A percentile compares a stretch with the other conserved stretches of the same genome.
phyloP scores from a whole-genome alignment of 2,797 vertebrate species.

The Anolis apletophallus region DNA sequence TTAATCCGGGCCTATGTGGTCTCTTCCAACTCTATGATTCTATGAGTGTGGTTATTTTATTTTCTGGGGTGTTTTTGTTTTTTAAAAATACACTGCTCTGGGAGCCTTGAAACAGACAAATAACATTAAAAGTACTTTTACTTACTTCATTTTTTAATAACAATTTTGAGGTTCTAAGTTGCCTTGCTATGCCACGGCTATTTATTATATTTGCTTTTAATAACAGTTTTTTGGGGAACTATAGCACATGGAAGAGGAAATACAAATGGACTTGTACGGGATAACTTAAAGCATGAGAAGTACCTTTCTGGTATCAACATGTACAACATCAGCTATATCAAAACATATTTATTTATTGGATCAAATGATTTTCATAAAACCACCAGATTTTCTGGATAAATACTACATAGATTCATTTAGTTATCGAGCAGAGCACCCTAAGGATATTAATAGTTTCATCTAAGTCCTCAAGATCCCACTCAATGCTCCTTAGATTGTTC shows the following conservation, averaged over 20 bases:
- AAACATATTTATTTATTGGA: not conserved
- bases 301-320: not conserved
- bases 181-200: slow-evolving; percentile 4
- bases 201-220: not conserved
- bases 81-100: not conserved
- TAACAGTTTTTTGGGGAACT: not conserved
- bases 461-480: slow-evolving; percentile 98
- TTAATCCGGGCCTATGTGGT: no score
- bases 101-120: not conserved
- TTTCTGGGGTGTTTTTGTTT: not conserved
- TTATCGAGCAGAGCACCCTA: slow-evolving; percentile 47
- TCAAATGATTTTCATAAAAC: not conserved
- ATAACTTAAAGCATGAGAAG: slow-evolving; percentile 17
- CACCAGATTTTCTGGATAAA: not conserved
- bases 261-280: not conserved
- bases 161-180: not conserved
- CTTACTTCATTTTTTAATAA: not conserved
- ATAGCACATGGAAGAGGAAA: not conserved
- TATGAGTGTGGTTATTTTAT: not conserved
- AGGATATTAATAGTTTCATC: slow-evolving; percentile 99
- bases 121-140: not conserved
- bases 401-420: not conserved
- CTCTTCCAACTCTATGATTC: no score
- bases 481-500: slow-evolving; percentile 96
- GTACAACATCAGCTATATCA: not conserved